Conservation (phyloP, 2,888 invertebrate species). For the Julus scandinavius region DNA sequence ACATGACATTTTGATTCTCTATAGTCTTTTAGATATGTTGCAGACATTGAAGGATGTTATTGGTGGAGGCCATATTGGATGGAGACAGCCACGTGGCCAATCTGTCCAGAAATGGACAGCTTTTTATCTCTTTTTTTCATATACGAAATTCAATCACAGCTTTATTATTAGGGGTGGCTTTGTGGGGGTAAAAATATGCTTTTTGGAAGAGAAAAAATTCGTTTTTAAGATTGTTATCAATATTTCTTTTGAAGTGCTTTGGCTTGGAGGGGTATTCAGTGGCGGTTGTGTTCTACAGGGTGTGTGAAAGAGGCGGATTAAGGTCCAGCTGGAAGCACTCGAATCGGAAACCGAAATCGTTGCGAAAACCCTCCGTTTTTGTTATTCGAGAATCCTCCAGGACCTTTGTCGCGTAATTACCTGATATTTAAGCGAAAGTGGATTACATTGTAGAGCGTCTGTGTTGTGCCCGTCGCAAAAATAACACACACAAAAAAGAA, state of each 20-base stretch:
- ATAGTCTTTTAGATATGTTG: too few relatives aligned
- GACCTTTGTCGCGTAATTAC: slow-evolving; percentile 40
- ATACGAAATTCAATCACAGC: slow-evolving; percentile 22
- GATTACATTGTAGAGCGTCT: slow-evolving; percentile 6
- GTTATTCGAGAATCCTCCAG: slow-evolving; percentile 24
- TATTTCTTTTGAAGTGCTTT: slow-evolving; percentile 3
- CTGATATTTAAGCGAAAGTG: slow-evolving; percentile 43
- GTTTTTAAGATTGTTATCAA: slow-evolving; percentile 34
- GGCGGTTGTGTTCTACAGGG: background rate
- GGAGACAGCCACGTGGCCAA: slow-evolving; percentile 19
- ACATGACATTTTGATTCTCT: too few relatives aligned
- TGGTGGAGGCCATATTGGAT: background rate
- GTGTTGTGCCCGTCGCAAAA: background rate
- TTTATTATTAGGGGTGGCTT: slow-evolving; percentile 36
- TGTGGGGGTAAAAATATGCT: background rate
- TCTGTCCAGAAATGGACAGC: slow-evolving; percentile 5
- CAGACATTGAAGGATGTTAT: too few relatives aligned
- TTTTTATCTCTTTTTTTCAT: background rate
- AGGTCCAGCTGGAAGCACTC: slow-evolving; percentile 25
- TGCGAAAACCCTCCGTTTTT: background rate
- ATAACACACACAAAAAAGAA: background rate
- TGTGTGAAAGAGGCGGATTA: slow-evolving; percentile 24
- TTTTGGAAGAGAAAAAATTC: background rate
- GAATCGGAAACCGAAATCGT: slow-evolving; percentile 14
- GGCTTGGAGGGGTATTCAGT: background rate